Conservation (phyloP, 2,113 vertebrate species). For the Numenius arquata region DNA sequence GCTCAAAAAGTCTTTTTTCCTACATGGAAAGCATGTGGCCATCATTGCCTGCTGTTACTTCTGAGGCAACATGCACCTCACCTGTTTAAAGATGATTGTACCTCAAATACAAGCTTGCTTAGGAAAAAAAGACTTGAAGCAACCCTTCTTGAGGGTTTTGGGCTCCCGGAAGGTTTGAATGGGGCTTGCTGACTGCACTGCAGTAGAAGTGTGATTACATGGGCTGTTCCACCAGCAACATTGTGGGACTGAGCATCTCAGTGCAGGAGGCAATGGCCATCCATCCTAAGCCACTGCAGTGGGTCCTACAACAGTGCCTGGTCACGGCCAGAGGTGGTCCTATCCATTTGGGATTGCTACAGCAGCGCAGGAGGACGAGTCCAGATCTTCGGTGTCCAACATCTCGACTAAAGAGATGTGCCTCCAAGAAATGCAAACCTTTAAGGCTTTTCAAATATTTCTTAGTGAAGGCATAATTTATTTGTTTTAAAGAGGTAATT, state of each 20-base stretch:
- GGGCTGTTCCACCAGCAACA: not conserved
- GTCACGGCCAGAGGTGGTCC: not conserved
- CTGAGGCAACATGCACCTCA: not conserved
- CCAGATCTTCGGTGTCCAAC: not conserved
- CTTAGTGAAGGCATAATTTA: not conserved
- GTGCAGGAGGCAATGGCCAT: not conserved
- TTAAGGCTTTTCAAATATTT: constrained; percentile 15
- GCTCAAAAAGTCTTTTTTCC: not conserved
- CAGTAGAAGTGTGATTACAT: not conserved
- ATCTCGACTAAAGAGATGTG: not conserved
- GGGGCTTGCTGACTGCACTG: not conserved
- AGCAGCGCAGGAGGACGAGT: not conserved
- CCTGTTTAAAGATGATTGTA: not conserved
- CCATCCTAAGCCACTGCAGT: not conserved
- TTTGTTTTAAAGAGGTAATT: constrained; percentile 45
- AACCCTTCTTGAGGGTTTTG: not conserved
- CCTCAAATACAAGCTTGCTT: not conserved
- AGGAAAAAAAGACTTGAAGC: not conserved
- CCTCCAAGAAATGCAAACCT: not conserved
- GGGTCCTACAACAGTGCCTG: not conserved
- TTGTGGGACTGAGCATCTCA: not conserved
- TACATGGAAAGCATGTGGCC: fast-evolving
- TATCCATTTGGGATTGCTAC: not conserved
- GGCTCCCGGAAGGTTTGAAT: not conserved
- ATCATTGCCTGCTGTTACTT: not conserved